Evolutionary conservation across 2,888 invertebrate species (phyloP), one percentile per base, ranked within the genome.

Genomic region (Lordiphosa andalusiaca): DNA sequence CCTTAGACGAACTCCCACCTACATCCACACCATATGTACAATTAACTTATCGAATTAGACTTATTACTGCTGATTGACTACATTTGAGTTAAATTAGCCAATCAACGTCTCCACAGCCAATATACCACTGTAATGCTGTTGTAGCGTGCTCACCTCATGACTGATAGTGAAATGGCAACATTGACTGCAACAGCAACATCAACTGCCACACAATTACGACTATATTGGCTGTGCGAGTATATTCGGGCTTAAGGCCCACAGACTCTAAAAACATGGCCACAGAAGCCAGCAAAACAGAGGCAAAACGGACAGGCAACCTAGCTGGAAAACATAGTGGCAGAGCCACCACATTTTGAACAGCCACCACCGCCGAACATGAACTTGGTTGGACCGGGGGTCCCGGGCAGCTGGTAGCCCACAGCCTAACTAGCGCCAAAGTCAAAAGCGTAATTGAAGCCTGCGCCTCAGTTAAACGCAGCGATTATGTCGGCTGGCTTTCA

Each of bases 361-460:
- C 69, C 51, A 49, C 23, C 19, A 19, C 63, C 71, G 56, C 63
- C 71, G 56, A 73, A 73, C 73, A 46, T 53, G 71, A 66, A 37
- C 25, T 50, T 13, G 38, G 21, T 33, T 21, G 6, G 30, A 7
- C 6, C 2, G 41, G 25, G 1, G 6, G n/a, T 1, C n/a, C 36
- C 7, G 58, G 42, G 37, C 35, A 35, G 37, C 30, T 53, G 3
- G 10, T 4, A n/a, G 12, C 4, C 12, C 42, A 12, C n/a, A 19
- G 30, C 30, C 39, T 36, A 48, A 23, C 48, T 40, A 56, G 53
- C 44, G 54, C 60, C 71, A 72, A 74, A 72, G 75, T 67, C 69
- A 75, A 68, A 73, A 74, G 65, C 72, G 76, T 81, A 80, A 81
- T 80, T 81, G 81, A 81, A 72, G 76, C 74, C 67, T 68, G 67